These are phyloP conservation scores for Tenualosa thibaudeaui DNA, from an alignment of 2,797 vertebrate species.

Conservation along the genomic window DNA sequence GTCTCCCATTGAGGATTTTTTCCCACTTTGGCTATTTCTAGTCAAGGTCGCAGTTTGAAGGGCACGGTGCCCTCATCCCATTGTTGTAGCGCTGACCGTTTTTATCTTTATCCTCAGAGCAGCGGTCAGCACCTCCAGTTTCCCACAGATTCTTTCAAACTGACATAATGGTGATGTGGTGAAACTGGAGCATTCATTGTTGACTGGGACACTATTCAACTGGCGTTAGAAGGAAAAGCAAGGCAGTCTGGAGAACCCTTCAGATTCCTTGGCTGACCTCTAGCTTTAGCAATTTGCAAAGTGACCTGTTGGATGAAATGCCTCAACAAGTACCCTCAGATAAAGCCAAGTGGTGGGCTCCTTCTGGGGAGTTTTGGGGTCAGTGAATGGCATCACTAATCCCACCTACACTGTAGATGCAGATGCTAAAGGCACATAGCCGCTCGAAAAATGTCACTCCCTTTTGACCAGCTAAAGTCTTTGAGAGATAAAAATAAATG, in stretches of 20 bases:
- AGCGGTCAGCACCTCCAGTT: conserved; percentile 54
- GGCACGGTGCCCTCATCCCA: conserved; percentile 67
- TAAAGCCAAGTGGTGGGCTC: background rate
- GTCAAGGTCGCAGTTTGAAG: conserved; percentile 60
- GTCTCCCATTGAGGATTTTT: conserved; percentile 15
- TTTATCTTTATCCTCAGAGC: conserved; percentile 58
- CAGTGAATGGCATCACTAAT: background rate
- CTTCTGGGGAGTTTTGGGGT: background rate
- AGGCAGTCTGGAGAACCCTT: conserved; percentile 56
- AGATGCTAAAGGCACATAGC: background rate
- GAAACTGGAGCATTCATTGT: conserved; percentile 70
- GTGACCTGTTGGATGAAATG: conserved; percentile 53
- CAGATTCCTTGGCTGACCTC: conserved; percentile 66
- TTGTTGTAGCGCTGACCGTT: conserved; percentile 58
- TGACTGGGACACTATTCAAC: conserved; percentile 64
- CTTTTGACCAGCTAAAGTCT: background rate
- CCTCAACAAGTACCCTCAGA: background rate
- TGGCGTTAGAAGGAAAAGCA: conserved; percentile 30
- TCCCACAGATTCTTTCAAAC: conserved; percentile 73
- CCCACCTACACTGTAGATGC: background rate
- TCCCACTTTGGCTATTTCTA: conserved; percentile 49
- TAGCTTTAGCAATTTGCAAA: conserved; percentile 56
- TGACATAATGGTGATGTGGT: conserved; percentile 67
- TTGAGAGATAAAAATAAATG: background rate
- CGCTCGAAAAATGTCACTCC: background rate